phyloP scores from a whole-genome alignment of 1,140 invertebrate species.

The Brachionus angularis region DNA sequence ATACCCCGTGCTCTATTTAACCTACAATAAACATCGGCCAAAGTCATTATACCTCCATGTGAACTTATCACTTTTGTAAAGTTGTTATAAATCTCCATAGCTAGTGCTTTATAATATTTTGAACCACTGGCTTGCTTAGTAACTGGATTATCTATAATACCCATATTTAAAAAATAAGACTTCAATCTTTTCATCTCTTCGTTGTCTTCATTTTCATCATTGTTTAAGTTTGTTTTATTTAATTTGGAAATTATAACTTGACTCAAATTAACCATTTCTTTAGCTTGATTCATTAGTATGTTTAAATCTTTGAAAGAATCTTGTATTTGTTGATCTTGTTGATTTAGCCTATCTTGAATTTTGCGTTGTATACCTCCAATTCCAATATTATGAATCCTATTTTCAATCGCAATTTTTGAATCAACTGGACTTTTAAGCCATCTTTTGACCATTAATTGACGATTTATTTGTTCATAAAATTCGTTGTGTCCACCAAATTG shows the following conservation, averaged over 20 bases:
- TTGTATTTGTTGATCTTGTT: conserved; percentile 36
- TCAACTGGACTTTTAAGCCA: background rate
- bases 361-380: conserved; percentile 33
- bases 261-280: conserved; percentile 40
- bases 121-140: conserved; percentile 33
- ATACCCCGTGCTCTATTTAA: conserved; percentile 71
- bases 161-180: conserved; percentile 39
- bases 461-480: conserved; percentile 13
- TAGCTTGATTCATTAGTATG: conserved; percentile 25
- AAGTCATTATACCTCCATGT: conserved; percentile 87
- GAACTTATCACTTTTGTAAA: conserved; percentile 60
- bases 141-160: conserved; percentile 41
- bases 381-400: conserved; percentile 16
- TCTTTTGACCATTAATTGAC: conserved; percentile 16
- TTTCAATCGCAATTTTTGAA: background rate
- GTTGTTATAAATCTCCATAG: conserved; percentile 2
- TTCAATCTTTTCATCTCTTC: conserved; percentile 41
- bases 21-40: conserved; percentile 92
- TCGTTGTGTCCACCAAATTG: conserved; percentile 42
- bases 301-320: conserved; percentile 31
- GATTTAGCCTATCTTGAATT: conserved; percentile 12
- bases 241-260: conserved; percentile 20
- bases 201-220: conserved; percentile 17
- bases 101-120: conserved; percentile 22
- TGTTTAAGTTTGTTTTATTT: background rate